These are phyloP conservation scores for Percina caprodes DNA, from an alignment of 2,113 vertebrate species.

Conservation along the genomic window DNA sequence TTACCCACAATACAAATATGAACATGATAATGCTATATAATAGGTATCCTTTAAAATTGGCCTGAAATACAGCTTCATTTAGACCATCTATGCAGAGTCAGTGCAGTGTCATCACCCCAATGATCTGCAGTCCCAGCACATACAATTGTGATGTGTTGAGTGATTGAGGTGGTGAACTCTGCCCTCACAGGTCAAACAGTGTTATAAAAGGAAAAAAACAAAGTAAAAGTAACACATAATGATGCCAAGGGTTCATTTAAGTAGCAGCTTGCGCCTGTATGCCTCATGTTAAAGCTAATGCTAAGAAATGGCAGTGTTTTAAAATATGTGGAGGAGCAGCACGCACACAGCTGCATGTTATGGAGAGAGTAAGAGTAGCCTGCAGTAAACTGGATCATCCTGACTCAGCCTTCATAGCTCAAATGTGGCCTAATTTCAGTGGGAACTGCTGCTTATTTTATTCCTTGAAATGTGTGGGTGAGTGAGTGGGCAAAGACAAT, in stretches of 20 bases:
- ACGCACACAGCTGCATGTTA: conserved; percentile 5
- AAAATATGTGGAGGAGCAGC: conserved; percentile 29
- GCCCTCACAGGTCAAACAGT: conserved; percentile 2
- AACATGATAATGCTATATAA: no score
- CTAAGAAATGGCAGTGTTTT: conserved; percentile 2
- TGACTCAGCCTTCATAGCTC: conserved; percentile 60
- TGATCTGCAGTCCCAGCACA: conserved; percentile 23
- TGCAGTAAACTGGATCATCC: conserved; percentile 61
- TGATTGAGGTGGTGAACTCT: conserved; percentile 19
- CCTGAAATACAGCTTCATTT: conserved; percentile 9
- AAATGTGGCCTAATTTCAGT: conserved; percentile 46
- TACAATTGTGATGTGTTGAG: background rate
- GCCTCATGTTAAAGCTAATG: background rate
- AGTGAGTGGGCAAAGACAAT: conserved; percentile 40
- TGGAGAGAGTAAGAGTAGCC: conserved; percentile 40
- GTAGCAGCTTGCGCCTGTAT: background rate
- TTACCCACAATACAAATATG: no score
- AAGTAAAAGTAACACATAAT: background rate
- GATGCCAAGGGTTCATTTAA: background rate
- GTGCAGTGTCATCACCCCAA: conserved; percentile 29
- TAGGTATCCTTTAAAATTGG: background rate
- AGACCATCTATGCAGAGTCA: conserved; percentile 14
- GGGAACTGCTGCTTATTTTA: conserved; percentile 47
- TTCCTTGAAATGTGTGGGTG: conserved; percentile 27
- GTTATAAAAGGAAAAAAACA: background rate